Conservation (phyloP, 1,140 invertebrate genomes). For the Trichoplusia ni region DNA sequence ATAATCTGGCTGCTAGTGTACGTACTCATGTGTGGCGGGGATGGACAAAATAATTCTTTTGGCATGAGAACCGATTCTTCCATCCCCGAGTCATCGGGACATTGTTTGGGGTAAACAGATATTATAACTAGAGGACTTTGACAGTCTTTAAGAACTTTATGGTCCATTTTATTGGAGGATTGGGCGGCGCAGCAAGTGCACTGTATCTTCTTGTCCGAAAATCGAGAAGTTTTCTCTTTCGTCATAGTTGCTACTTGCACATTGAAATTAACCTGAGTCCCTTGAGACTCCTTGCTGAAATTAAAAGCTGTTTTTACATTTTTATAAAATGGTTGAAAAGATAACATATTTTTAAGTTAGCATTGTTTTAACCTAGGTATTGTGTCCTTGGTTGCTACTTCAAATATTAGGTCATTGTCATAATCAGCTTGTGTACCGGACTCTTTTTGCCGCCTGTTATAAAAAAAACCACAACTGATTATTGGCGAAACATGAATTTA, state of each 20-base stretch:
- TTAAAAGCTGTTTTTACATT: not conserved
- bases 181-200: constrained; percentile 35
- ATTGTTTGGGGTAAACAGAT: constrained; percentile 67
- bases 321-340: not conserved
- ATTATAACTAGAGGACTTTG: constrained; percentile 67
- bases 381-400: not conserved
- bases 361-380: not conserved
- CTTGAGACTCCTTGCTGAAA: constrained; percentile 53
- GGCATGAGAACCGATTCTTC: not conserved
- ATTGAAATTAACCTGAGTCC: constrained; percentile 52
- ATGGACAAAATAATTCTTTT: not conserved
- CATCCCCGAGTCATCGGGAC: not conserved
- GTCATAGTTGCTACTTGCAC: constrained; percentile 29
- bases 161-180: constrained; percentile 30
- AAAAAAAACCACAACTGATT: too few species aligned
- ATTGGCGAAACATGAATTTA: too few species aligned
- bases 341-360: not conserved
- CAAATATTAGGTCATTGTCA: not conserved
- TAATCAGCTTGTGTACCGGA: constrained; percentile 2
- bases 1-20: not conserved
- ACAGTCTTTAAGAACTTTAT: constrained; percentile 40
- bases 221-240: not conserved
- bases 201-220: constrained; percentile 36
- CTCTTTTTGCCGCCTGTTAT: not conserved
- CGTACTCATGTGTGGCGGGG: not conserved